These are phyloP conservation scores for Cacoxenus indagator DNA, from an alignment of 2,888 invertebrate species.

Conservation along the genomic window DNA sequence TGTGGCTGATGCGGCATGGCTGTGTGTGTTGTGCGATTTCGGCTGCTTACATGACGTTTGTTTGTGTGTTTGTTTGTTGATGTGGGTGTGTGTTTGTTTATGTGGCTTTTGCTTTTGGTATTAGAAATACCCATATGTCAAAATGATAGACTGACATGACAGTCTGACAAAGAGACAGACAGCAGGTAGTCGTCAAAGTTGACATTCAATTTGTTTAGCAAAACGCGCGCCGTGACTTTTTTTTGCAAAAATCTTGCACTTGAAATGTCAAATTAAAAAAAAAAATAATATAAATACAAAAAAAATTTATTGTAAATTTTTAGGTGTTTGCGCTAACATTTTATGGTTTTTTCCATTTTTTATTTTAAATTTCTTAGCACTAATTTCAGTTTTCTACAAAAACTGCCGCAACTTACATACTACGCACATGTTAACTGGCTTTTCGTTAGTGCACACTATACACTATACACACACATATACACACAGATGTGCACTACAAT, in stretches of 20 bases:
- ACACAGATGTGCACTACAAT: neutral
- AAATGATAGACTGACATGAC: constrained; percentile 57
- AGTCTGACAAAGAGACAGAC: constrained; percentile 25
- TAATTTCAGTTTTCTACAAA: too few relatives aligned
- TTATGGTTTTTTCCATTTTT: too few relatives aligned
- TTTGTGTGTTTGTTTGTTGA: constrained; percentile 8
- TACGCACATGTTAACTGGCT: neutral
- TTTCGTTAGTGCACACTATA: too few relatives aligned
- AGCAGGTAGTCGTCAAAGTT: constrained; percentile 49
- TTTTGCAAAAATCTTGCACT: too few relatives aligned
- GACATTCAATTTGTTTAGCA: constrained; percentile 24
- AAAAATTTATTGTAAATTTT: too few relatives aligned
- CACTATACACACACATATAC: neutral
- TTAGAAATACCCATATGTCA: constrained; percentile 43
- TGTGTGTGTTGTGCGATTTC: constrained; percentile 11
- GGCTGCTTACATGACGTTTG: neutral
- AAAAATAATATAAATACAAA: too few relatives aligned
- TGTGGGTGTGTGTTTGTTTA: constrained; percentile 22
- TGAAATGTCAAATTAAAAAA: too few relatives aligned
- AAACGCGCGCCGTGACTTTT: neutral
- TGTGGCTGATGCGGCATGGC: constrained; percentile 4
- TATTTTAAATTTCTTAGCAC: too few relatives aligned
- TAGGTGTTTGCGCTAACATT: too few relatives aligned
- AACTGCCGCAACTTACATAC: too few relatives aligned
- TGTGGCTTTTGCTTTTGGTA: neutral